Evolutionary conservation across 2,888 invertebrate species (phyloP), one percentile per base, ranked within the genome.

Genomic region (Caenorhabditis zanzibari): DNA sequence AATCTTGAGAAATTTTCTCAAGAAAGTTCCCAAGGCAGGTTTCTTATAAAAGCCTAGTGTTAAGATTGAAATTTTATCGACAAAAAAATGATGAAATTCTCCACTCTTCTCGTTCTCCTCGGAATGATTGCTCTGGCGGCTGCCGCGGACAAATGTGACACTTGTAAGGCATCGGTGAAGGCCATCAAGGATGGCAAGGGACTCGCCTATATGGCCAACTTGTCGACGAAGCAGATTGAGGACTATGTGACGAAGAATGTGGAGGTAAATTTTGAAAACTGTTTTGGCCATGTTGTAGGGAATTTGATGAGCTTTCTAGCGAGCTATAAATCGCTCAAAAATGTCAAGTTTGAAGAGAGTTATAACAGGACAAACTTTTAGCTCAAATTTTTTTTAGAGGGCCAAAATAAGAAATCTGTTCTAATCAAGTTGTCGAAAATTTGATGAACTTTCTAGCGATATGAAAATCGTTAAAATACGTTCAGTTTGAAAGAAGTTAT

Each of bases 181-280:
- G 26, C 32, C 0, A 72, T 80, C 64, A 80, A 80, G 49, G 73
- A 80, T 38, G 72, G 66, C 2, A 80, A 80, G 12, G 72, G 58
- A 38, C 56, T 80, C 12, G 73, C 64, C 5, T 80, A 73, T 22
- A 72, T 72, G 72, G 72, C 72, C 4, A 22, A 80, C 14, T 47
- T 80, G 56, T 22, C 58, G 0, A 19, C 59, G 7, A 5, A 72
- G 22, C 80, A 80, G 19, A 80, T 80, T 41, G 66, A 72, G 22
- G 38, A 28, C 19, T 64, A 66, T 7, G 38, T 80, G 12, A 72
- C 24, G 26, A 59, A 80, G 26, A 32, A 66, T n/a, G 80, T 80
- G 2, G 16, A 80, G n/a, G 80, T 80, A n/a, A 52, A 52, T 22
- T 10, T 71, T 79, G 32, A 32, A 32, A 32, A 32, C n/a, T n/a